Conservation (phyloP, 2,113 vertebrate genomes). For the Coryphaenoides rupestris region DNA sequence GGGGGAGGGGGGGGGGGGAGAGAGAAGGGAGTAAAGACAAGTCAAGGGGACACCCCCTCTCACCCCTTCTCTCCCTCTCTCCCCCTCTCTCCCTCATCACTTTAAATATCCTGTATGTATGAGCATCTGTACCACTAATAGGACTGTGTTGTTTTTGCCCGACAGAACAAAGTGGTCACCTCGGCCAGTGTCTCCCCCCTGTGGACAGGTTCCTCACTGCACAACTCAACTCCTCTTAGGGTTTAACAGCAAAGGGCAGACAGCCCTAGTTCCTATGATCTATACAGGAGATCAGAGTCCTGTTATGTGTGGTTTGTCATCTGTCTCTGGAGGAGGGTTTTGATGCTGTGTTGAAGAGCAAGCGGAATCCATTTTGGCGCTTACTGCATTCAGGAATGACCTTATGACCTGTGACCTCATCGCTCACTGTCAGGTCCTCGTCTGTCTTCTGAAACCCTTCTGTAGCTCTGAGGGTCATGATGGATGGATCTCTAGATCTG, state of each 20-base stretch:
- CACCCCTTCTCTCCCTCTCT: background rate
- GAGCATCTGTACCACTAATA: background rate
- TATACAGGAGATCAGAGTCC: too few species aligned
- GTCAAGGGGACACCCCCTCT: too few species aligned
- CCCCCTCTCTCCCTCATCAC: background rate
- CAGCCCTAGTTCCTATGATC: too few species aligned
- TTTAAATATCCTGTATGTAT: background rate
- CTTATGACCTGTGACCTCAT: background rate
- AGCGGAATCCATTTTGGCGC: too few species aligned
- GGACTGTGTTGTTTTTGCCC: background rate
- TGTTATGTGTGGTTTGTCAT: too few species aligned
- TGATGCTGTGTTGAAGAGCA: too few species aligned
- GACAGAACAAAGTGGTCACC: background rate
- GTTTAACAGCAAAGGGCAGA: too few species aligned
- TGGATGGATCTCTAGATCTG: constrained; percentile 14
- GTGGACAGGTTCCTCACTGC: constrained; percentile 33
- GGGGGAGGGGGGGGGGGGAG: too few species aligned
- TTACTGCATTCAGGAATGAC: too few species aligned
- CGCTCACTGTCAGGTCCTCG: background rate
- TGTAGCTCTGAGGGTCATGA: constrained; percentile 23
- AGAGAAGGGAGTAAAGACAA: too few species aligned
- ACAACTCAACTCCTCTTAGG: background rate
- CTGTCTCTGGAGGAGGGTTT: too few species aligned
- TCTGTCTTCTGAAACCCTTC: constrained; percentile 33
- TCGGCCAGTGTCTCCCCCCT: constrained; percentile 23